These are phyloP conservation scores for Bovichtus variegatus DNA, from an alignment of 2,797 vertebrate species.

Conservation along the genomic window DNA sequence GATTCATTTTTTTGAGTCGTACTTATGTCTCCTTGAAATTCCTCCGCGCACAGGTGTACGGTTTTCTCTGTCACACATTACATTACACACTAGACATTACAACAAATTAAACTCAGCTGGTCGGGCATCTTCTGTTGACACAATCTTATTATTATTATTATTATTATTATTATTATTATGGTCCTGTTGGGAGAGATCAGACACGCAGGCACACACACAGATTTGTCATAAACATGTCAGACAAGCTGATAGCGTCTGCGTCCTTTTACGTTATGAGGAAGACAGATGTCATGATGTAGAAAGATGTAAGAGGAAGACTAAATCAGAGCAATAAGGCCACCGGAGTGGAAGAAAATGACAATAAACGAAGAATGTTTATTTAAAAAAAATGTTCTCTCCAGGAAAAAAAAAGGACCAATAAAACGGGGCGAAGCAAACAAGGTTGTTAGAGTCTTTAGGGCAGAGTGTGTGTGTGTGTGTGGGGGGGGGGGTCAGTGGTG, in stretches of 20 bases:
- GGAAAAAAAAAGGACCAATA: slow-evolving; percentile 35
- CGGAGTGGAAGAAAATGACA: neutral
- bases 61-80: neutral
- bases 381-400: slow-evolving; percentile 56
- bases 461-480: slow-evolving; percentile 28
- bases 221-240: slow-evolving; percentile 7
- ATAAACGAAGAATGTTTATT: neutral
- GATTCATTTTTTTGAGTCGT: neutral
- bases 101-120: slow-evolving; percentile 24
- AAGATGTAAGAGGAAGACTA: neutral
- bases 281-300: neutral
- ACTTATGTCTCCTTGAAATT: neutral
- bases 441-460: slow-evolving; percentile 74
- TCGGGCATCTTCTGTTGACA: slow-evolving; percentile 16
- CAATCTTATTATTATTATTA: slow-evolving; percentile 19
- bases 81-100: slow-evolving; percentile 5
- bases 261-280: slow-evolving; percentile 1
- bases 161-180: slow-evolving; percentile 19
- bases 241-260: slow-evolving; percentile 15
- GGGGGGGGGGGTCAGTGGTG: slow-evolving; percentile 26
- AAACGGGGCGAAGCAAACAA: slow-evolving; percentile 58
- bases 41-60: neutral
- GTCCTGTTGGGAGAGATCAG: slow-evolving; percentile 22
- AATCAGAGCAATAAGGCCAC: neutral
- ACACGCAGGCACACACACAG: neutral